A percentile compares a stretch with the other conserved stretches of the same genome.
These are phyloP conservation scores for Agrilus mali DNA, from an alignment of 2,888 invertebrate genomes.

Conservation along the genomic window DNA sequence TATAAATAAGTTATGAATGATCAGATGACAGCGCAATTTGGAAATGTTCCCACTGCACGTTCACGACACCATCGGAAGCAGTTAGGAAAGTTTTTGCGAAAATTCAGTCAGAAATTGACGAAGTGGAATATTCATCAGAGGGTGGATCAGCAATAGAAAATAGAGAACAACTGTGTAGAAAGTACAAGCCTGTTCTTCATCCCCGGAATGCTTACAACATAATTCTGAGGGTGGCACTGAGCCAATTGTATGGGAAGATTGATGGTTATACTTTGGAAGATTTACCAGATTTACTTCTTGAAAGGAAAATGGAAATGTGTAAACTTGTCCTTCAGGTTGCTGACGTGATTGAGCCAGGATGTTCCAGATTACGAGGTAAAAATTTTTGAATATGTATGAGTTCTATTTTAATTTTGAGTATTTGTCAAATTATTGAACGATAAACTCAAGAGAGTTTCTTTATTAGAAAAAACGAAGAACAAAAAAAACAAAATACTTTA, in stretches of 20 bases:
- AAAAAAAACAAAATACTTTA: constrained; percentile 1
- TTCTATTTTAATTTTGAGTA: no score
- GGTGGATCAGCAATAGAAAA: constrained; percentile 49
- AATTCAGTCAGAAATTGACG: constrained; percentile 55
- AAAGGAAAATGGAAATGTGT: constrained; percentile 65
- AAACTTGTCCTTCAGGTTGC: constrained; percentile 52
- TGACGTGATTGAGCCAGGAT: constrained; percentile 64
- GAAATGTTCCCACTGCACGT: constrained; percentile 58
- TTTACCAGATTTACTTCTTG: constrained; percentile 53
- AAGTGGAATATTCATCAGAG: constrained; percentile 43
- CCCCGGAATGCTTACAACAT: constrained; percentile 62
- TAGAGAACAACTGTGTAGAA: constrained; percentile 40
- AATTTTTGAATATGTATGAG: constrained; percentile 1
- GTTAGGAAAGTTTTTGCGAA: constrained; percentile 48
- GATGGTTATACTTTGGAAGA: constrained; percentile 59
- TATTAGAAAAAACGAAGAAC: background rate
- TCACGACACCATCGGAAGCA: constrained; percentile 45
- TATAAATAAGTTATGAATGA: no score
- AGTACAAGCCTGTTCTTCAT: constrained; percentile 47
- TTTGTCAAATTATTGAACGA: no score
- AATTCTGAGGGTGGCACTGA: constrained; percentile 52
- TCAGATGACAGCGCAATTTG: constrained; percentile 46
- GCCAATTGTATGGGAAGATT: constrained; percentile 67
- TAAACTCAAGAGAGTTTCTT: no score
- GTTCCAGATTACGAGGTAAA: constrained; percentile 59